A percentile compares a stretch with the other conserved stretches of the same genome.
Evolutionary conservation across 2,888 invertebrate genomes (phyloP).

Genomic region (Hirtodrosophila confusa): DNA sequence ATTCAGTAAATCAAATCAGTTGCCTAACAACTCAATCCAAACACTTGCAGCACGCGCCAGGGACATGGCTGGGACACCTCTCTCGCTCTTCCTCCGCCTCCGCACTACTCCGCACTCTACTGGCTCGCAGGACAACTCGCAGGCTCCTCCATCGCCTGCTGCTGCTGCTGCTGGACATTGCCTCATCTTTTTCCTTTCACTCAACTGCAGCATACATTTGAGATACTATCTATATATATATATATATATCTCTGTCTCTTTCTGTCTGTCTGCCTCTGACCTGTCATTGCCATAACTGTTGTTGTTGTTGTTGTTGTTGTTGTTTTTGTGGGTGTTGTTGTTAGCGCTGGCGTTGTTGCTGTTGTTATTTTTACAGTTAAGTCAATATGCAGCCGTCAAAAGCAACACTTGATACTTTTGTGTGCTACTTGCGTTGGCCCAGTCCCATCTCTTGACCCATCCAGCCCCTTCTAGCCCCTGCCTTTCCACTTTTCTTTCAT

Average conservation of each 20-base stretch:
- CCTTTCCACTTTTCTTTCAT: constrained; percentile 59
- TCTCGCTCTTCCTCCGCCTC: not conserved
- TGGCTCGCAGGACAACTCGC: constrained; percentile 32
- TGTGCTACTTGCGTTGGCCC: constrained; percentile 63
- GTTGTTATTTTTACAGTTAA: constrained; percentile 74
- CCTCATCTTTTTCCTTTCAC: constrained; percentile 34
- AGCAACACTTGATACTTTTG: constrained; percentile 79
- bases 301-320: constrained; percentile 11
- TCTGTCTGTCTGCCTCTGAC: constrained; percentile 28
- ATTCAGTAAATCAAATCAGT: constrained; percentile 80
- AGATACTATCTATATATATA: constrained; percentile 1
- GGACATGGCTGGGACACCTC: constrained; percentile 51
- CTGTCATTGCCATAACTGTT: constrained; percentile 38
- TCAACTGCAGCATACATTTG: constrained; percentile 40
- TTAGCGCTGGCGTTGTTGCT: constrained; percentile 17
- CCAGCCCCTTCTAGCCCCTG: not conserved
- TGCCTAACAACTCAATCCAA: constrained; percentile 81
- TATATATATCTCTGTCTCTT: constrained; percentile 7
- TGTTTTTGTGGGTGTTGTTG: constrained; percentile 2
- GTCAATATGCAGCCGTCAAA: constrained; percentile 80
- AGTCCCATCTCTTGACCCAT: constrained; percentile 18
- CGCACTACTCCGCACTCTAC: constrained; percentile 8
- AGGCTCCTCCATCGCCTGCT: not conserved
- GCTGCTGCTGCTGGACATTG: constrained; percentile 37
- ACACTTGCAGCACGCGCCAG: constrained; percentile 76